These are phyloP conservation scores for Rhinopomastus cyanomelas DNA, from an alignment of 2,113 vertebrate species.

Conservation along the genomic window DNA sequence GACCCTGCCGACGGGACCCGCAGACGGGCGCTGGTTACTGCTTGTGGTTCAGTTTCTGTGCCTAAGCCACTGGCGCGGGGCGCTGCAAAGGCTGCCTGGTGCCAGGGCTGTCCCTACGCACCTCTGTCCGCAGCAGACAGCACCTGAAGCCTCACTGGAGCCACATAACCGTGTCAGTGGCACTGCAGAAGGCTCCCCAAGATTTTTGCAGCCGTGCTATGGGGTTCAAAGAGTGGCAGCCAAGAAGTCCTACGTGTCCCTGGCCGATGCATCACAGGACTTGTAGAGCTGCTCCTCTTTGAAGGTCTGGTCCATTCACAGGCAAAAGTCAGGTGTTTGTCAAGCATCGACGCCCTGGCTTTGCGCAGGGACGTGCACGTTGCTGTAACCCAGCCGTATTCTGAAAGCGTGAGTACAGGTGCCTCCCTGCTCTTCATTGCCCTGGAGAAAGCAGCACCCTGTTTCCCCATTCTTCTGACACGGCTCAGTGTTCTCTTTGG, in stretches of 20 bases:
- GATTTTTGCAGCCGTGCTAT: neutral
- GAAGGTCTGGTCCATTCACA: neutral
- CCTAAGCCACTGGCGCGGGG: neutral
- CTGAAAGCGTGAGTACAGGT: neutral
- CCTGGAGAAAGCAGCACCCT: neutral
- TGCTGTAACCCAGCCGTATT: neutral
- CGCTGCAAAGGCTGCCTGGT: neutral
- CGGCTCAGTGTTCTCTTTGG: neutral
- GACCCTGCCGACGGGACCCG: neutral
- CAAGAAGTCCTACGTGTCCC: neutral
- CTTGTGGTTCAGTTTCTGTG: neutral
- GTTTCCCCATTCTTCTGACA: neutral
- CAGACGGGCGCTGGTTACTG: neutral
- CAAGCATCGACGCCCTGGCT: neutral
- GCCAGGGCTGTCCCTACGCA: neutral
- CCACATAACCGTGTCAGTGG: neutral
- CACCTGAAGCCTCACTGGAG: neutral
- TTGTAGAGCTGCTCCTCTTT: neutral
- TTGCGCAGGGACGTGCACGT: neutral
- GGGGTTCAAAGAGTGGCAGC: accelerated
- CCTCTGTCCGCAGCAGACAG: neutral
- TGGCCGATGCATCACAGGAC: no score
- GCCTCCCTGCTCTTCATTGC: neutral
- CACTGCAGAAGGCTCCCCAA: neutral
- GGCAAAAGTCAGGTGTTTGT: neutral